Evolutionary conservation across 2,113 vertebrate genomes (phyloP), one percentile per base, ranked within the genome.

Genomic region (Sakesphorus luctuosus): DNA sequence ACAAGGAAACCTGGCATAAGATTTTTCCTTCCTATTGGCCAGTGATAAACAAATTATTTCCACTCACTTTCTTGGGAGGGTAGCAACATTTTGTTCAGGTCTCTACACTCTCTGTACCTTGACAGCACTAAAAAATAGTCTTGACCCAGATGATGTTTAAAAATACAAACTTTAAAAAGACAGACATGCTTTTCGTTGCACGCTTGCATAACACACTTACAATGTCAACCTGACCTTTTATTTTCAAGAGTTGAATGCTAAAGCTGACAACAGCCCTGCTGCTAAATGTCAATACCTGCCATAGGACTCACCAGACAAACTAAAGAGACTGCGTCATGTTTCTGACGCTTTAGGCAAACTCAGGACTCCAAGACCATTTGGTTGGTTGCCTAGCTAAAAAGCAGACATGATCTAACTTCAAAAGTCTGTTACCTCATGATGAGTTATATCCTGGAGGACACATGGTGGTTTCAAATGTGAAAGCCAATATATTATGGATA

Each of bases 251-350:
- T 4, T 49, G 58, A 89, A 66, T 44, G 28, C 71, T 92, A 43
- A 94, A 91, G 52, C 67, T 91, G 78, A 95, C 56, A 90, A 62
- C n/a, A 76, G 61, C 28, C 68, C 58, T 61, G 67, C 93, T 96
- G 85, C 62, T 94, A 77, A 84, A 95, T 86, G 55, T 82, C 78
- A 97, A 3, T 95, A 96, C 87, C 87, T 96, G 93, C 68, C 69
- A 67, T 67, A 80, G 77, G 47, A 88, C 43, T 74, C 0, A 4
- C 92, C 79, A 95, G 84, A 91, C 50, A 95, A 55, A 40, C 72
- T 67, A 75, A 53, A 10, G 40, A 78, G 68, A 95, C 55, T 90
- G 82, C 8, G 1, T 94, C 87, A 88, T 83, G 24, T 77, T 89
- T 59, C 55, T 93, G 59, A 91, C 0, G 1, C 3, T 2, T 49